These are phyloP conservation scores for Casuarius casuarius DNA, from an alignment of 2,113 vertebrate species.

Conservation along the genomic window DNA sequence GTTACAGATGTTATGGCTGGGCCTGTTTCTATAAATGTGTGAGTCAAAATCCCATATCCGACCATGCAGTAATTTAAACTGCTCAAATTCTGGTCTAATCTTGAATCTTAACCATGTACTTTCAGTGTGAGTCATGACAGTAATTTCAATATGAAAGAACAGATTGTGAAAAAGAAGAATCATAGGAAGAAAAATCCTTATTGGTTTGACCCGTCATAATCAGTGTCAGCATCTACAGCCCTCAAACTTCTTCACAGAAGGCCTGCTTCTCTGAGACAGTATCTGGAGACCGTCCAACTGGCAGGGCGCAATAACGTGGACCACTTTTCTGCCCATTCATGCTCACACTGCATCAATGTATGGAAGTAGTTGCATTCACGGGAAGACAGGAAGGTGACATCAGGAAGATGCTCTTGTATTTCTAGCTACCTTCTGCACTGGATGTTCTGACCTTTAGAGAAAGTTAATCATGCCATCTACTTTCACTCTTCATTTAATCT, in stretches of 20 bases:
- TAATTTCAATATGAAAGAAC: not conserved
- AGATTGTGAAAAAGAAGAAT: not conserved
- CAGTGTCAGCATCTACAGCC: not conserved
- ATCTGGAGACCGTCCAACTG: not conserved
- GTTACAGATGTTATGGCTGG: not conserved
- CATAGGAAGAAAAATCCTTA: not conserved
- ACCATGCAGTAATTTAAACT: not conserved
- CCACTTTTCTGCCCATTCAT: not conserved
- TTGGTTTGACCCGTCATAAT: not conserved
- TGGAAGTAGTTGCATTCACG: not conserved
- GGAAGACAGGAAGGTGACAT: slow-evolving; percentile 1
- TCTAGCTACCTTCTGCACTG: slow-evolving; percentile 48
- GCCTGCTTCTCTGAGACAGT: not conserved
- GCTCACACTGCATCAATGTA: not conserved
- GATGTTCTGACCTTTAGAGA: slow-evolving; percentile 66
- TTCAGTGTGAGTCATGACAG: not conserved
- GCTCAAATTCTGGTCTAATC: not conserved
- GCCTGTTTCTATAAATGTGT: not conserved
- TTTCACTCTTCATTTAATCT: slow-evolving; percentile 72
- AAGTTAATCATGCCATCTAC: slow-evolving; percentile 67
- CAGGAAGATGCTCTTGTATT: slow-evolving; percentile 17
- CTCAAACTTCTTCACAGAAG: not conserved
- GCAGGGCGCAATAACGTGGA: not conserved
- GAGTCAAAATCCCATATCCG: not conserved
- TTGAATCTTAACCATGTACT: not conserved